phyloP scores from a whole-genome alignment of 2,888 invertebrate species.

The Agapetus fuscipes region DNA sequence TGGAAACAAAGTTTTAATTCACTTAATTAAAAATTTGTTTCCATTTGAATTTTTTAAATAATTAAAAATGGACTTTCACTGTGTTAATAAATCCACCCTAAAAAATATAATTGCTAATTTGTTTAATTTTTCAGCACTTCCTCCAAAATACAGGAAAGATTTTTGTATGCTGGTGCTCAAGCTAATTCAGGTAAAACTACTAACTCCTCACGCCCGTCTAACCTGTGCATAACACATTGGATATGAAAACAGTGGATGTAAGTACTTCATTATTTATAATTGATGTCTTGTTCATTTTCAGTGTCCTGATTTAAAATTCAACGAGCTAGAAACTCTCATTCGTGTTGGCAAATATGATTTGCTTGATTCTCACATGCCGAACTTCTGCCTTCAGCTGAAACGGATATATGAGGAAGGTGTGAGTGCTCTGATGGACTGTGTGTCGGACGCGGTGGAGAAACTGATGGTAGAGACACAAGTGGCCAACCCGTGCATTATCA shows the following conservation, averaged over 20 bases:
- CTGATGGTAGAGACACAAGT: constrained; percentile 46
- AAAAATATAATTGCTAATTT: not conserved
- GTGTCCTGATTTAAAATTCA: constrained; percentile 69
- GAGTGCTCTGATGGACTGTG: constrained; percentile 54
- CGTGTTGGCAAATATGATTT: constrained; percentile 51
- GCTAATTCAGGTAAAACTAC: constrained; percentile 55
- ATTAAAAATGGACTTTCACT: no score
- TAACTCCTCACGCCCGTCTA: no score
- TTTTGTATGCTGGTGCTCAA: constrained; percentile 74
- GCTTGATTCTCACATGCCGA: constrained; percentile 45
- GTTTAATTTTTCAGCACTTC: constrained; percentile 7
- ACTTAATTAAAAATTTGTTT: no score
- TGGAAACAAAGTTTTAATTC: no score
- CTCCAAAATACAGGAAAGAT: constrained; percentile 58
- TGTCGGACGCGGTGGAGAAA: constrained; percentile 49
- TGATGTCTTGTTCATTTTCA: constrained; percentile 37
- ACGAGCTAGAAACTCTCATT: constrained; percentile 55
- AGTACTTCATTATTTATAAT: no score
- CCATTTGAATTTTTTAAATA: no score
- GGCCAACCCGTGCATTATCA: constrained; percentile 41
- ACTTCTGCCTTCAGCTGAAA: constrained; percentile 49
- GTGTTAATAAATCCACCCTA: no score
- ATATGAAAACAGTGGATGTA: no score
- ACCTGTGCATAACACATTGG: no score
- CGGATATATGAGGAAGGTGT: constrained; percentile 52